Base-by-base conservation (phyloP, 2,888 invertebrate genomes). In the Dimorphilus gyrociliatus region DNA sequence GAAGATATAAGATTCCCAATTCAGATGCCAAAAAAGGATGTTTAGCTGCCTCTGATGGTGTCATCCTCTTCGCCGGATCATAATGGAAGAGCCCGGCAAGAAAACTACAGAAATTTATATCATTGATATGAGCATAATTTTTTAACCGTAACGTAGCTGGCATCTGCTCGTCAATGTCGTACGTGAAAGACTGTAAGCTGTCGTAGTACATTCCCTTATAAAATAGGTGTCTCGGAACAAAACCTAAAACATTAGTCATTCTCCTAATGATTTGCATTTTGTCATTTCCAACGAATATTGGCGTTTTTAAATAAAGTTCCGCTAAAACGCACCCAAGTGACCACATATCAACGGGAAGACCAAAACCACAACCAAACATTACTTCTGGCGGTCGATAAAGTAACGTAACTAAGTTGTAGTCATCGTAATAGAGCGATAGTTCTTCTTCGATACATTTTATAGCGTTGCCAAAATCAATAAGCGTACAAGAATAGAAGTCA, bases 351-450 rank as follows among this genome's bases (percentile, higher is more conserved):
- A 56, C 46, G 41, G 54, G 55, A 16, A 47, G 39, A 14, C 53
- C 49, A 39, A 56, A 55, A 4, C 47, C 48, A n/a, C 51, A 29
- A 13, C 56, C 56, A 45, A 48, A 49, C 39, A 52, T 45, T 16
- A 55, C 56, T 53, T 56, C 55, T 7, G 56, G 56, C 5, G 55
- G 54, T 32, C 56, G 45, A 39, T 56, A 56, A 5, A 54, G 38
- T n/a, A 51, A 43, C 7, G 56, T 53, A 37, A 55, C 55, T 2
- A 56, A 40, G 14, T 52, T 48, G 42, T 52, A 56, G 38, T 54
- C 52, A 23, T 50, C 43, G 35, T 51, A 53, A 38, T 56, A 56
- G n/a, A 54, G 38, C 1, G 53, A 51, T 16, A 55, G 37, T 30
- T 56, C 54, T 25, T 43, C 44, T 28, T 53, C 48, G 1, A 49